These are phyloP conservation scores for Podabrus alpinus DNA, from an alignment of 2,888 invertebrate species.

Conservation along the genomic window DNA sequence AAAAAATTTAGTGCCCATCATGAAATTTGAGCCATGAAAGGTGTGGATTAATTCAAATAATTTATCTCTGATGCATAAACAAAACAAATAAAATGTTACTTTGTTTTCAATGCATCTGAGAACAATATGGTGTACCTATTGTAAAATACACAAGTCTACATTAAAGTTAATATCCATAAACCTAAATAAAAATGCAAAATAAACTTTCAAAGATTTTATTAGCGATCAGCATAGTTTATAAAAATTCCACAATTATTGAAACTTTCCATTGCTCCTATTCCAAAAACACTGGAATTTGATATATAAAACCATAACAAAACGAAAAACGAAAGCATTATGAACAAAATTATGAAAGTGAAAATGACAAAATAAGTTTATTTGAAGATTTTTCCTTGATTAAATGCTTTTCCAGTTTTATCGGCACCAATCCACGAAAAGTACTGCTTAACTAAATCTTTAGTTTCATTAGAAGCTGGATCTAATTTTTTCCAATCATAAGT, in stretches of 20 bases:
- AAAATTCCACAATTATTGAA: not conserved
- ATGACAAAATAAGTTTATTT: constrained; percentile 66
- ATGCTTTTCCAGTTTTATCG: constrained; percentile 86
- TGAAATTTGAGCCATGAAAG: no score
- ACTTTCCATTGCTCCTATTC: not conserved
- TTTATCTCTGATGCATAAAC: no score
- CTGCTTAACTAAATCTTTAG: constrained; percentile 83
- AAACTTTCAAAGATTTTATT: not conserved
- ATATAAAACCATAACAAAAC: not conserved
- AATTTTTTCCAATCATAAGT: constrained; percentile 95
- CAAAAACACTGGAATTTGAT: not conserved
- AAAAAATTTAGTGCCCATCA: no score
- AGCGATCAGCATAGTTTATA: not conserved
- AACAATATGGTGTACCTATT: no score
- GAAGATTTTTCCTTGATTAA: constrained; percentile 99
- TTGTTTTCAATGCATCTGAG: no score
- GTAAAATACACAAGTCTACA: no score
- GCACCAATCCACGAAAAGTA: constrained; percentile 90
- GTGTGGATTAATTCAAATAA: no score
- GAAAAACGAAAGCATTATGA: not conserved
- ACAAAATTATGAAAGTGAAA: constrained; percentile 1
- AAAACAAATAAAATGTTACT: no score
- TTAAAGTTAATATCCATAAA: no score
- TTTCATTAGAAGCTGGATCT: constrained; percentile 76
- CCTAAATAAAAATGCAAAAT: not conserved